Evolutionary conservation across 35 echinoderm and acorn worm genomes (phyloP), one percentile per base, ranked within the genome.

Genomic region (Holothuria glaberrima): DNA sequence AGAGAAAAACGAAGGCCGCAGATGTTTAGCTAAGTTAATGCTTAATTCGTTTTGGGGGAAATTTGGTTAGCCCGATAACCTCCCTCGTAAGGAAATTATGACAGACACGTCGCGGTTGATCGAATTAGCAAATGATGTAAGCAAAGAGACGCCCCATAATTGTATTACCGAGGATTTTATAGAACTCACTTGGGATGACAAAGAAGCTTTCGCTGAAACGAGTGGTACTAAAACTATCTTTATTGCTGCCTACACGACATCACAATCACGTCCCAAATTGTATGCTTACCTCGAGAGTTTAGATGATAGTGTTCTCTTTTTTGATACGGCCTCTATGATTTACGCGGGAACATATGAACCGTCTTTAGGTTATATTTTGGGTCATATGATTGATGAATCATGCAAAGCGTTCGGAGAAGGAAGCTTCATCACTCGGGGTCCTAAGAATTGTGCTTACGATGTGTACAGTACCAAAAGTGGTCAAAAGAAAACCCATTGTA

Each of bases 31-130:
- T 3, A 90, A 90, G 67, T n/a, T n/a, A n/a, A n/a, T n/a, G n/a
- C n/a, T n/a, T n/a, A n/a, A n/a, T n/a, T n/a, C n/a, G n/a, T n/a
- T 90, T 69, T 82, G 89, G 76, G 76, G 75, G 22, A 91, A 91
- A 30, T 83, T 91, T 9, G 78, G 63, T 5, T 77, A 91, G 9
- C 44, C 4, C 44, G 44, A 46, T 46, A 46, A 46, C 10, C 44
- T 46, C 10, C 44, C 44, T 10, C 44, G 10, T 10, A 46, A 46
- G 10, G 44, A 46, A 46, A 4, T 46, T 46, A 10, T 46, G 44
- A 46, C 44, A 46, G 44, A 46, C 44, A 46, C 10, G 44, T 5
- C 4, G 10, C 44, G 44, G 10, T 46, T 46, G 44, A 46, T 46
- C 44, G 4, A 46, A 10, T 46, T 46, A 46, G 44, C 44, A 5